A percentile compares a stretch with the other conserved stretches of the same genome.
These are phyloP conservation scores for Hippocampus comes DNA, from an alignment of 2,113 vertebrate genomes.

Conservation along the genomic window DNA sequence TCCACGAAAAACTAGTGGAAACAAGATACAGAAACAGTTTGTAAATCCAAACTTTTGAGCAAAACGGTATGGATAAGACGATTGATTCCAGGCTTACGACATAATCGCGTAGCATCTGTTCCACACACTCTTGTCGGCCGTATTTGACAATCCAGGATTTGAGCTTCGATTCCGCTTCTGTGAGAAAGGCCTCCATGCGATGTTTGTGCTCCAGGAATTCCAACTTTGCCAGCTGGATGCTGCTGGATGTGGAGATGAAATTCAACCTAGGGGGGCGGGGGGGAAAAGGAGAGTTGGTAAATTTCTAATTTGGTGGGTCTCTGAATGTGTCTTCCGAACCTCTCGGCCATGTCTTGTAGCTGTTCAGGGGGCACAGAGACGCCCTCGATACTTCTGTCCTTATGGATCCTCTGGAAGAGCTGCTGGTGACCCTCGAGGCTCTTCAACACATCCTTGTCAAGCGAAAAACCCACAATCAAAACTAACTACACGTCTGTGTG, in stretches of 20 bases:
- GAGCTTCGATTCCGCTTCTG: conserved; percentile 90
- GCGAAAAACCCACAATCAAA: conserved; percentile 23
- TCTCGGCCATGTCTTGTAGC: conserved; percentile 93
- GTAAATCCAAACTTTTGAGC: not conserved
- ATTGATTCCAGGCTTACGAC: conserved; percentile 74
- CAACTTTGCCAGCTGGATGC: conserved; percentile 89
- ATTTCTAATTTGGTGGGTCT: no score
- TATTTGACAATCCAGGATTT: conserved; percentile 99
- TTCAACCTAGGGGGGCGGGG: conserved; percentile 80
- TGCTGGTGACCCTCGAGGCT: conserved; percentile 87
- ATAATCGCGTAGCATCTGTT: conserved; percentile 89
- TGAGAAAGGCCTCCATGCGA: conserved; percentile 89
- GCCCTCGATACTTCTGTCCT: conserved; percentile 86
- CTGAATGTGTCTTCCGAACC: conserved; percentile 63
- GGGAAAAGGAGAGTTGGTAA: conserved; percentile 10
- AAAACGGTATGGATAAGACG: not conserved
- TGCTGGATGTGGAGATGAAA: conserved; percentile 88
- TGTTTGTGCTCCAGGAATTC: conserved; percentile 95
- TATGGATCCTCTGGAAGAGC: conserved; percentile 89
- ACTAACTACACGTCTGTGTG: not conserved
- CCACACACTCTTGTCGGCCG: conserved; percentile 86
- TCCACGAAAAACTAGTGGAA: conserved; percentile 84
- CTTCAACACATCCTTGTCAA: conserved; percentile 85
- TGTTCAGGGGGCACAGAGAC: conserved; percentile 88
- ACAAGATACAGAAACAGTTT: not conserved